Evolutionary conservation across 35 echinoderm and acorn worm genomes (phyloP).

Genomic region (Diadema setosum): DNA sequence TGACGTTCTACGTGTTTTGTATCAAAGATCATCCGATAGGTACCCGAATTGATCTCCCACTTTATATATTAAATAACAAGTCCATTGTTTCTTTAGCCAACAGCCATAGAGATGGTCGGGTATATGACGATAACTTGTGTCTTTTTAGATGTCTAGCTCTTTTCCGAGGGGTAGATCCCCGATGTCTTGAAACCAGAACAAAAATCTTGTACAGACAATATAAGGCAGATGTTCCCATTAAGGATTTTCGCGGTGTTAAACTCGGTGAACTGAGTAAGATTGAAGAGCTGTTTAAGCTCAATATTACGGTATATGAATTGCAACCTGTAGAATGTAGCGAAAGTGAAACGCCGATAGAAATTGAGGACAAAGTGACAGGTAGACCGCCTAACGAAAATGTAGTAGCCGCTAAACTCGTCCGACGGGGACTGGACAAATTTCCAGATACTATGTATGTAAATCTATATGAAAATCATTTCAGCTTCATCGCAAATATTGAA

Average conservation of each 20-base stretch:
- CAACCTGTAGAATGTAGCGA: background rate
- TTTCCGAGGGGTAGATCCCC: too few relatives aligned
- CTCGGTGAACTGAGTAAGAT: too few relatives aligned
- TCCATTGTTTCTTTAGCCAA: background rate
- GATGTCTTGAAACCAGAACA: background rate
- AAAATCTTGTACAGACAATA: background rate
- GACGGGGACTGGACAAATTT: slow-evolving; percentile 7
- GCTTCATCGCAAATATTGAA: slow-evolving; percentile 45
- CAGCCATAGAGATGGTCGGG: background rate
- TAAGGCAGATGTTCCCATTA: too few relatives aligned
- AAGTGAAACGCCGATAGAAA: background rate
- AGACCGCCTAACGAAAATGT: background rate
- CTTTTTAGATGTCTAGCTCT: slow-evolving; percentile 29
- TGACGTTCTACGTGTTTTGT: background rate
- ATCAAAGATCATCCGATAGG: background rate
- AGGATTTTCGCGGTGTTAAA: background rate
- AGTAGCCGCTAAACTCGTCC: background rate
- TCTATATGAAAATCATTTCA: slow-evolving; percentile 40
- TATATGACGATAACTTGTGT: slow-evolving; percentile 9
- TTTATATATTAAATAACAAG: background rate
- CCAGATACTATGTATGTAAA: slow-evolving; percentile 45
- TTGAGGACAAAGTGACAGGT: background rate
- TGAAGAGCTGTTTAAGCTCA: slow-evolving; percentile 1
- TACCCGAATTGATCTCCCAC: background rate
- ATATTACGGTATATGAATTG: background rate